A percentile compares a stretch with the other conserved stretches of the same genome.
phyloP scores from a whole-genome alignment of 2,888 invertebrate genomes.

The Germaria angustata region DNA sequence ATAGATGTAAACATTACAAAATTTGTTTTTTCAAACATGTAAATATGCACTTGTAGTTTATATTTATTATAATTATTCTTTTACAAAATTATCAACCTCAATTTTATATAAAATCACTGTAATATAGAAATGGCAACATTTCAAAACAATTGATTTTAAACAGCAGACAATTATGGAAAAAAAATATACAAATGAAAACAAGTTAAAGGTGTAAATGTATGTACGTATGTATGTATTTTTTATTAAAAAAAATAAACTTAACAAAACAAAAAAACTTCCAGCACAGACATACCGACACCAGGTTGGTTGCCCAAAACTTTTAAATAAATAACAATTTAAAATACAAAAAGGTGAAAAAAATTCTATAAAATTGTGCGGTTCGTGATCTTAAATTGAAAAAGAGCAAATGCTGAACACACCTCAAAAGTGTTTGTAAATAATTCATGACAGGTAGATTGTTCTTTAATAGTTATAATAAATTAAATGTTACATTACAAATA shows the following conservation, averaged over 20 bases:
- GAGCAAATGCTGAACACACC: neutral
- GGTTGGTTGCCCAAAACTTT: constrained; percentile 39
- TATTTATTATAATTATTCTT: constrained; percentile 17
- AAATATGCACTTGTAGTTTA: too few relatives aligned
- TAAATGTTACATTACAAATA: constrained; percentile 54
- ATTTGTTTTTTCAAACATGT: too few relatives aligned
- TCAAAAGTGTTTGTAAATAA: constrained; percentile 41
- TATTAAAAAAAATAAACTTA: too few relatives aligned
- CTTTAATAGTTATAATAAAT: constrained; percentile 52
- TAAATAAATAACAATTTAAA: constrained; percentile 39
- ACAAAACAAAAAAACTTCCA: constrained; percentile 12
- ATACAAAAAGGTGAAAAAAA: neutral
- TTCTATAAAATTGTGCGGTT: neutral
- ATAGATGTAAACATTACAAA: too few relatives aligned
- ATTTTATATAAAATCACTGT: constrained; percentile 4
- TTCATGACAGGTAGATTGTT: constrained; percentile 51
- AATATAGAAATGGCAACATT: constrained; percentile 26
- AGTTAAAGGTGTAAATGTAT: neutral
- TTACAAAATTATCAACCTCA: constrained; percentile 9
- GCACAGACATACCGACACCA: constrained; percentile 58
- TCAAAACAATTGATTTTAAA: constrained; percentile 5
- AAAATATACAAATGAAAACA: constrained; percentile 8
- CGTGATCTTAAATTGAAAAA: neutral
- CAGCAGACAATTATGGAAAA: constrained; percentile 10
- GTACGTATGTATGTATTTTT: too few relatives aligned